These are phyloP conservation scores for Gortyna flavago DNA, from an alignment of 2,888 invertebrate genomes.

Conservation along the genomic window DNA sequence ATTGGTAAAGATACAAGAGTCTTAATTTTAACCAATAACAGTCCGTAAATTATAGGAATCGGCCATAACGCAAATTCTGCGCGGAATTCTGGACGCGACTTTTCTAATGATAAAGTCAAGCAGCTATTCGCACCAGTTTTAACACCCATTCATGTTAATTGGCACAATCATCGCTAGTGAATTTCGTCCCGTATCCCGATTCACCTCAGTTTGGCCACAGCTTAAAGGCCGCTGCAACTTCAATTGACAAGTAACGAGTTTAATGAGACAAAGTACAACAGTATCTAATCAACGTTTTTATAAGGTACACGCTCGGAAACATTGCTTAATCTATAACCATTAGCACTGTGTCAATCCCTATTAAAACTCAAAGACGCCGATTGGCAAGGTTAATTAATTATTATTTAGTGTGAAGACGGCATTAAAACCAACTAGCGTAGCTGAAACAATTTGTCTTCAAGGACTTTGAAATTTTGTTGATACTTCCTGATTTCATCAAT, in stretches of 20 bases:
- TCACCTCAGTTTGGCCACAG: neutral
- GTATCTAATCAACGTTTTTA: neutral
- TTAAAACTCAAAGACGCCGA: slow-evolving; percentile 60
- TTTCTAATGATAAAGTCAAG: neutral
- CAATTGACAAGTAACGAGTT: neutral
- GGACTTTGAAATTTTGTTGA: slow-evolving; percentile 50
- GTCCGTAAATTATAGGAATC: no score
- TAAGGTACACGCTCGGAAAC: slow-evolving; percentile 9
- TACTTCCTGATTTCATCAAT: slow-evolving; percentile 28
- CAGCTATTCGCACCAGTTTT: neutral
- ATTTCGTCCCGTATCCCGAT: neutral
- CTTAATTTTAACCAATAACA: no score
- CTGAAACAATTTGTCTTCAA: slow-evolving; percentile 59
- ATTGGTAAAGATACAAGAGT: no score
- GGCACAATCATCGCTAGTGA: no score
- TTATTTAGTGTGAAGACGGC: slow-evolving; percentile 53
- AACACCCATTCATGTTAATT: neutral
- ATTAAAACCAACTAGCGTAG: slow-evolving; percentile 50
- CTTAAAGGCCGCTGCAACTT: no score
- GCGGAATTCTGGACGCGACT: neutral
- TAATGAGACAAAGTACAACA: slow-evolving; percentile 15
- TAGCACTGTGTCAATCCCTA: slow-evolving; percentile 49
- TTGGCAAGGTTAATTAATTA: slow-evolving; percentile 55
- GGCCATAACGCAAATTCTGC: neutral
- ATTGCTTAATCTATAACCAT: slow-evolving; percentile 26